phyloP scores from a whole-genome alignment of 1,140 invertebrate species.

The Sarcophaga peregrina region DNA sequence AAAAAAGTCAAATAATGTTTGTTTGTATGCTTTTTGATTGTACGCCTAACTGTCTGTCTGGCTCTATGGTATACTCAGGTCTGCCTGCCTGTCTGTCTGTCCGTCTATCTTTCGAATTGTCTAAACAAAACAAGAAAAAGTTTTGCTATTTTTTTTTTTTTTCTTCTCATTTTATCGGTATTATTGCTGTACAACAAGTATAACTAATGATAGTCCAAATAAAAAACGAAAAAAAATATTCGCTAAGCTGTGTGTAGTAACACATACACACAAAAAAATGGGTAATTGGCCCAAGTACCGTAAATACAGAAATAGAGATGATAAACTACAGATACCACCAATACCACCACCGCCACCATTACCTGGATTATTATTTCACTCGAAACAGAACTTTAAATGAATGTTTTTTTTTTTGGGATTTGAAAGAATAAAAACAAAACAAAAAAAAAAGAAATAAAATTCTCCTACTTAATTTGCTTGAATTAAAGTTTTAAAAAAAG shows the following conservation, averaged over 20 bases:
- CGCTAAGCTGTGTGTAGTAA: neutral
- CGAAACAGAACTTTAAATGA: neutral
- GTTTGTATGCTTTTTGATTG: neutral
- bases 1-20: slow-evolving; percentile 17
- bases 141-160: neutral
- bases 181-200: slow-evolving; percentile 19
- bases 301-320: slow-evolving; percentile 11
- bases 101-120: neutral
- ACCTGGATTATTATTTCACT: no score
- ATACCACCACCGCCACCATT: neutral
- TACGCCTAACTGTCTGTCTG: neutral
- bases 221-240: neutral
- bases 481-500: no score
- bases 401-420: neutral
- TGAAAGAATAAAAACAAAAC: no score
- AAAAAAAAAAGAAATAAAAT: no score
- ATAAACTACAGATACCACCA: slow-evolving; percentile 17
- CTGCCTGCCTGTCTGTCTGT: neutral
- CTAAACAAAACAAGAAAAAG: slow-evolving; percentile 3
- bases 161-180: neutral
- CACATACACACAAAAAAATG: neutral
- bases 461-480: no score
- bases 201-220: slow-evolving; percentile 7
- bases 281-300: slow-evolving; percentile 26
- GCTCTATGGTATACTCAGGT: neutral